Base-by-base conservation (phyloP, 2,113 vertebrate genomes). In the Ciconia maguari region DNA sequence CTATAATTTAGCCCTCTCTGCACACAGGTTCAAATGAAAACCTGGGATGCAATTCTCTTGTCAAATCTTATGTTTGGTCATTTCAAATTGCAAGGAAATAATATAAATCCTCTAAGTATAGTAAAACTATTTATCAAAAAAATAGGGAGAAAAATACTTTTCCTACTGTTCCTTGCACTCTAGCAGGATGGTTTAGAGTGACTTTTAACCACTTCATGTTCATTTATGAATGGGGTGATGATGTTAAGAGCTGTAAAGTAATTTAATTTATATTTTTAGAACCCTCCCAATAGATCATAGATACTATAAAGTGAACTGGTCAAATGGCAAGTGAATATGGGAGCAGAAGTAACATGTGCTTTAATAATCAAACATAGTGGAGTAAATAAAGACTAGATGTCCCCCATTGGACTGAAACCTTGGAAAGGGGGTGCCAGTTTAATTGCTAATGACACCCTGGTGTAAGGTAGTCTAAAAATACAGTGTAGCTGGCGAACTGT, bases 191-290 rank as follows among this genome's bases (percentile, higher is more conserved):
- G 16, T 79, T 92, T 80, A 89, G 49, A 44, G 68, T 74, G 74
- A 84, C 41, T 96, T 96, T 95, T 86, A 89, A 87, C 46, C 7
- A 46, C 25, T 89, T 80, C 61, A 32, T 13, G 11, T 94, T 95
- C n/a, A 76, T 90, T 95, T 91, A 36, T 57, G 78, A 78, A 68
- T 66, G 18, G 7, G 7, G 7, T 75, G 54, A 22, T 16, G 32
- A 58, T 36, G 36, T 27, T 34, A 62, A 92, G 57, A 70, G 29
- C 25, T 90, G 32, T 75, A 69, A 88, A 49, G 38, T 46, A 65
- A 80, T 89, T 93, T 91, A 87, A 86, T 96, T 91, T 77, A 21
- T 77, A 84, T 84, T 93, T 91, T 68, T 93, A 90, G 82, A 94
- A 80, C 60, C 49, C 11, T 96, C 32, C 15, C 42, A 79, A 25